Evolutionary conservation across 2,888 invertebrate species (phyloP).

Genomic region (Catotricha subobsoleta): DNA sequence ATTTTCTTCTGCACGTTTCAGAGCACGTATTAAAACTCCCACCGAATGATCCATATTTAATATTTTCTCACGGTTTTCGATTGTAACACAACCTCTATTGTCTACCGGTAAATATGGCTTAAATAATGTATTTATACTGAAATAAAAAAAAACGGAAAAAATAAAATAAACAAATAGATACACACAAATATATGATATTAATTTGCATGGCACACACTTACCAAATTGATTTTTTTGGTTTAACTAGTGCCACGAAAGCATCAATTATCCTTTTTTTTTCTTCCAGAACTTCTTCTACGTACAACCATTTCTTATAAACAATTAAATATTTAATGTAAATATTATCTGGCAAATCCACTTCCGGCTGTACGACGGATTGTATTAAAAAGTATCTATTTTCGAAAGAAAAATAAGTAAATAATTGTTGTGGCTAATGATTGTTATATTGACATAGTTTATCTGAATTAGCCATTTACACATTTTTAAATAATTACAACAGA

Average conservation of each 20-base stretch:
- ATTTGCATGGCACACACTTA: background rate
- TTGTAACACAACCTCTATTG: background rate
- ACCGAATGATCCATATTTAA: background rate
- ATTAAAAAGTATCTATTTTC: background rate
- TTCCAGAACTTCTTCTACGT: background rate
- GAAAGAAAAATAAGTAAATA: too few relatives aligned
- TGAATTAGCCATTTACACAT: too few relatives aligned
- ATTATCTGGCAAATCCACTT: background rate
- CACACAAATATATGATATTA: background rate
- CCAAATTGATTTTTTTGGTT: constrained; percentile 3
- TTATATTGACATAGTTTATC: too few relatives aligned
- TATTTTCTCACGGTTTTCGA: background rate
- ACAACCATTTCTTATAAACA: constrained; percentile 1
- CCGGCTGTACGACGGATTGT: background rate
- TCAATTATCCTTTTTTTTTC: background rate
- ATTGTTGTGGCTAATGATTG: too few relatives aligned
- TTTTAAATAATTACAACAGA: too few relatives aligned
- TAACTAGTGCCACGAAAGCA: background rate
- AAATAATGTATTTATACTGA: background rate
- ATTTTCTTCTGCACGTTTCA: background rate
- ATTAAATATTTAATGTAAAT: constrained; percentile 1
- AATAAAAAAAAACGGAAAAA: background rate
- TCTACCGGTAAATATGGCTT: constrained; percentile 2
- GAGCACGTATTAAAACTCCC: background rate
- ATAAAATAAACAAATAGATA: background rate